These are phyloP conservation scores for Gari tellinella DNA, from an alignment of 2,888 invertebrate genomes.

Conservation along the genomic window DNA sequence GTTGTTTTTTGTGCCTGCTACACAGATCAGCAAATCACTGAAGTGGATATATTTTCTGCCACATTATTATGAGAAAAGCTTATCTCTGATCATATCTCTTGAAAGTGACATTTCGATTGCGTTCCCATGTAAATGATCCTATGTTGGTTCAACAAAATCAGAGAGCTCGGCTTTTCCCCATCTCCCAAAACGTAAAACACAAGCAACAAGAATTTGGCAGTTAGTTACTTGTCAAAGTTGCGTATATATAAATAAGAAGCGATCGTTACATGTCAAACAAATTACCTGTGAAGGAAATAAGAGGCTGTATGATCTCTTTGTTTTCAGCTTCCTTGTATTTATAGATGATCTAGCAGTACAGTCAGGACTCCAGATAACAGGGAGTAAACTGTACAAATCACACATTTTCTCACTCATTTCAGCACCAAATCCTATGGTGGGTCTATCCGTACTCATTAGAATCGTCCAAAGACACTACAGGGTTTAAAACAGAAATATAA, in stretches of 20 bases:
- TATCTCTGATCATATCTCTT: constrained; percentile 58
- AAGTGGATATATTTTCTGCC: constrained; percentile 52
- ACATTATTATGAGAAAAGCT: constrained; percentile 48
- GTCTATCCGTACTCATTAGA: too few relatives aligned
- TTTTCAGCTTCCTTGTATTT: too few relatives aligned
- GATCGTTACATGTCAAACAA: constrained; percentile 58
- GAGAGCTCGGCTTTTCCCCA: constrained; percentile 35
- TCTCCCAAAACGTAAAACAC: constrained; percentile 24
- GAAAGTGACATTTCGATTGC: constrained; percentile 57
- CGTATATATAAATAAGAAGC: constrained; percentile 55
- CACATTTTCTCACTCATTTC: too few relatives aligned
- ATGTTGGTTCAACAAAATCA: constrained; percentile 48
- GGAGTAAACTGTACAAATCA: too few relatives aligned
- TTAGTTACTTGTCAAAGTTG: constrained; percentile 42
- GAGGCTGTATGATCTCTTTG: constrained; percentile 5
- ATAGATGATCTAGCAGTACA: too few relatives aligned
- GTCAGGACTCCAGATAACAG: too few relatives aligned
- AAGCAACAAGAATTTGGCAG: constrained; percentile 40
- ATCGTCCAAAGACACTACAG: too few relatives aligned
- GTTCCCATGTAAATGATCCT: constrained; percentile 58
- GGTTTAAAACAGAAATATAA: too few relatives aligned
- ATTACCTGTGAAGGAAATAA: constrained; percentile 48
- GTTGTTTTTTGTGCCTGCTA: constrained; percentile 36
- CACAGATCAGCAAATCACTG: constrained; percentile 53
- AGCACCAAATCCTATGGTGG: too few relatives aligned